Evolutionary conservation across 2,113 vertebrate species (phyloP).

Genomic region (Felis chaus): DNA sequence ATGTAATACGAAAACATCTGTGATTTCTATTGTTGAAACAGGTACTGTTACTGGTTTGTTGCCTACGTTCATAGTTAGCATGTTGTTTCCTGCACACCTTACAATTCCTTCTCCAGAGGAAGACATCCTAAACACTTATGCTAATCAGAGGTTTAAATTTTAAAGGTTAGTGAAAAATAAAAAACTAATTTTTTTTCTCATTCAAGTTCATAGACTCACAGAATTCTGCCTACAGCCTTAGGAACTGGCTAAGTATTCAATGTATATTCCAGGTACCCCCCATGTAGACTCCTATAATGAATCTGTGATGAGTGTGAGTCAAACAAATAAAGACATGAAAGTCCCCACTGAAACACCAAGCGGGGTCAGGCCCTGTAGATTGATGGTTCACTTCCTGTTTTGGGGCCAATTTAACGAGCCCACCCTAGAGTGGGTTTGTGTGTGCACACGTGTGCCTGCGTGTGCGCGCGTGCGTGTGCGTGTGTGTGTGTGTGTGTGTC

Average conservation of each 20-base stretch:
- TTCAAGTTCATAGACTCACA: neutral
- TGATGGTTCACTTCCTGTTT: neutral
- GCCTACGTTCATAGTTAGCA: neutral
- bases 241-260: neutral
- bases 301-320: neutral
- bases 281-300: neutral
- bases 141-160: neutral
- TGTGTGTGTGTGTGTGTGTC: too few relatives aligned
- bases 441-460: too few relatives aligned
- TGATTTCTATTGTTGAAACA: neutral
- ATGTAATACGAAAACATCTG: neutral
- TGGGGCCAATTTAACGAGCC: neutral
- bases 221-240: neutral
- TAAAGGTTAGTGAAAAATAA: neutral
- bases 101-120: neutral
- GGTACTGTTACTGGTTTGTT: neutral
- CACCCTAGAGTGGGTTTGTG: neutral
- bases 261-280: neutral
- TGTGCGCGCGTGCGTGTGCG: accelerated
- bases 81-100: neutral
- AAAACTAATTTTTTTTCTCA: neutral
- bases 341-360: neutral
- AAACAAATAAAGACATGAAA: neutral
- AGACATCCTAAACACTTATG: neutral
- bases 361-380: neutral